These are phyloP conservation scores for Malacoctenus gilli DNA, from an alignment of 2,797 vertebrate genomes.

Conservation along the genomic window DNA sequence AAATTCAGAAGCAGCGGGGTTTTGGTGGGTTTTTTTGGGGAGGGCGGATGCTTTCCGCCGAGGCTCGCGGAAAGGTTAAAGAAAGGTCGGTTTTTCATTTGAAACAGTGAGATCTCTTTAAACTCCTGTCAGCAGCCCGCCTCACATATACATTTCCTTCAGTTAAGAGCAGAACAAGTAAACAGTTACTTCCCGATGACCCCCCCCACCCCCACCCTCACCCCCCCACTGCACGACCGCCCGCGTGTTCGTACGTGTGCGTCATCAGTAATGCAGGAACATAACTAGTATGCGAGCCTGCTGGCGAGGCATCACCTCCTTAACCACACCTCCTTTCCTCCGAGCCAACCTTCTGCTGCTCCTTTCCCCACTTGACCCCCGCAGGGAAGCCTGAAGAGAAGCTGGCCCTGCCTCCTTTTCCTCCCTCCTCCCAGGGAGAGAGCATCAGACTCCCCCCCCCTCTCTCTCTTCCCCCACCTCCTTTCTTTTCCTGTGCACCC, in stretches of 20 bases:
- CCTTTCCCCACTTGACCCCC: conserved; percentile 47
- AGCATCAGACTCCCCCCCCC: conserved; percentile 51
- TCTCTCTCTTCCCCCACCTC: conserved; percentile 7
- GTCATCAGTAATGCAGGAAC: conserved; percentile 14
- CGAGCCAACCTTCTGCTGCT: conserved; percentile 45
- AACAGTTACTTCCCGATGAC: conserved; percentile 6
- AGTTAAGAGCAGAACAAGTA: conserved; percentile 14
- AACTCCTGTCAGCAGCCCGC: neutral
- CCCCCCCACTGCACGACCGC: neutral
- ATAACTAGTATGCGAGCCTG: conserved; percentile 27
- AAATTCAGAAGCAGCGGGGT: conserved; percentile 8
- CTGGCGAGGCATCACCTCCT: conserved; percentile 10
- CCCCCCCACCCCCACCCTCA: neutral
- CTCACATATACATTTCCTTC: neutral
- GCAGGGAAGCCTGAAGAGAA: conserved; percentile 47
- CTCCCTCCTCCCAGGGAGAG: conserved; percentile 42
- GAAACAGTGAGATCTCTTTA: conserved; percentile 12
- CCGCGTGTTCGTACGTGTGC: neutral
- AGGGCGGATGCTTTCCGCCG: conserved; percentile 39
- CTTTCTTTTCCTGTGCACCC: conserved; percentile 47
- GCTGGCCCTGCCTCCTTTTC: conserved; percentile 45
- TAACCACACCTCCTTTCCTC: conserved; percentile 20
- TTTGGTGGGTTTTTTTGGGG: no score
- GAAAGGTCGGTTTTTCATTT: conserved; percentile 23
- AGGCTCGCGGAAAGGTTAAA: conserved; percentile 13